These are phyloP conservation scores for Drosophila oshimai DNA, from an alignment of 1,140 invertebrate species.

Conservation along the genomic window DNA sequence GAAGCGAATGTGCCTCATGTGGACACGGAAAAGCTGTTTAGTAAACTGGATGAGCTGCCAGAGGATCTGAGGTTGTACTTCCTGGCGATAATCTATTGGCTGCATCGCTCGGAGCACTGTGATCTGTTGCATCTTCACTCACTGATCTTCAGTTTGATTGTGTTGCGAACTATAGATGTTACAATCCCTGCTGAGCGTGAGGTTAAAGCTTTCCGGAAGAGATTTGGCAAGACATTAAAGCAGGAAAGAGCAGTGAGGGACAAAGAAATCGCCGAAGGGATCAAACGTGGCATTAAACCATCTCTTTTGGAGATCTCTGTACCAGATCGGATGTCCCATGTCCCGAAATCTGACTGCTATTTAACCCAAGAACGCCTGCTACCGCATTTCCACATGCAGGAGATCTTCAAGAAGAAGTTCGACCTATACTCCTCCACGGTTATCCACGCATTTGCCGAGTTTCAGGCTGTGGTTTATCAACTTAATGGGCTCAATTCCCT, in stretches of 20 bases:
- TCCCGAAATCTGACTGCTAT: conserved; percentile 85
- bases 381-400: conserved; percentile 86
- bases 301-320: conserved; percentile 52
- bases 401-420: conserved; percentile 84
- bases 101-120: conserved; percentile 83
- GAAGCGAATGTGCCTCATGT: conserved; percentile 62
- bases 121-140: conserved; percentile 85
- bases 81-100: conserved; percentile 87
- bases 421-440: conserved; percentile 85
- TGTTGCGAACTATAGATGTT: conserved; percentile 86
- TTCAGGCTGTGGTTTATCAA: conserved; percentile 87
- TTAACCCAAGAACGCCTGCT: conserved; percentile 85
- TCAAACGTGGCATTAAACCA: conserved; percentile 52
- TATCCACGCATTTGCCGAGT: conserved; percentile 88
- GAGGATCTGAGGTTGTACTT: conserved; percentile 86
- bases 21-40: conserved; percentile 50
- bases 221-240: conserved; percentile 69
- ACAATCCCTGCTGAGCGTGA: conserved; percentile 85
- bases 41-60: conserved; percentile 84
- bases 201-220: conserved; percentile 80
- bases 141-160: conserved; percentile 85
- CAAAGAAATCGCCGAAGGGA: conserved; percentile 43
- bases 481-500: conserved; percentile 87
- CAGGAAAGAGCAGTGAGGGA: conserved; percentile 58
- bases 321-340: conserved; percentile 83